A percentile compares a stretch with the other conserved stretches of the same genome.
Conservation (phyloP, 2,797 vertebrate species). For the Clarias platycephalus region DNA sequence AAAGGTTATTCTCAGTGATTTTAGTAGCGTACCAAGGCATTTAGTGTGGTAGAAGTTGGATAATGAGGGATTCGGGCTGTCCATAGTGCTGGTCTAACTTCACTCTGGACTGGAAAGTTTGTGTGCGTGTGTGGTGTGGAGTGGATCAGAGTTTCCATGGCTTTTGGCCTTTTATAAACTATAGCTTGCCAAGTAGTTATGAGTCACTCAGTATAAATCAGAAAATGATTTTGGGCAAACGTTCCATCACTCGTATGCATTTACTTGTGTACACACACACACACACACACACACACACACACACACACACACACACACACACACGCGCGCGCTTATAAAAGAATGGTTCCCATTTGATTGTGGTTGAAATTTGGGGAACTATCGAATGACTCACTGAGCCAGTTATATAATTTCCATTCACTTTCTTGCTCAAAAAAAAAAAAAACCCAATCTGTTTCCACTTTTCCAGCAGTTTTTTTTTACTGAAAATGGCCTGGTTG, state of each 20-base stretch:
- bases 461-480: constrained; percentile 28
- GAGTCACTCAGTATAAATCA: constrained; percentile 66
- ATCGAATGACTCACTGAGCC: constrained; percentile 48
- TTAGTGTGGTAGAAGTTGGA: constrained; percentile 51
- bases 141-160: constrained; percentile 70
- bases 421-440: constrained; percentile 27
- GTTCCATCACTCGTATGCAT: background rate
- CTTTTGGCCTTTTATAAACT: constrained; percentile 48
- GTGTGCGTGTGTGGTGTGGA: constrained; percentile 4
- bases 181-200: constrained; percentile 61
- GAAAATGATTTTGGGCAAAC: constrained; percentile 62
- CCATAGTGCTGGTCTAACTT: constrained; percentile 54
- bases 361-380: constrained; percentile 41
- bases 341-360: constrained; percentile 44
- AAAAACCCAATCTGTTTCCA: constrained; percentile 20
- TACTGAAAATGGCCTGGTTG: background rate
- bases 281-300: constrained; percentile 13
- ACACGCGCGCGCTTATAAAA: background rate
- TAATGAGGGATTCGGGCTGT: constrained; percentile 61
- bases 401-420: constrained; percentile 48
- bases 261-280: background rate
- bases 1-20: constrained; percentile 32
- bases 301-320: background rate
- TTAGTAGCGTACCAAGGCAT: constrained; percentile 44
- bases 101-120: constrained; percentile 55